Percentiles rank a stretch among this genome's conserved stretches.
These are phyloP conservation scores for Chromobotia macracanthus DNA, from an alignment of 2,797 vertebrate species.

Conservation along the genomic window DNA sequence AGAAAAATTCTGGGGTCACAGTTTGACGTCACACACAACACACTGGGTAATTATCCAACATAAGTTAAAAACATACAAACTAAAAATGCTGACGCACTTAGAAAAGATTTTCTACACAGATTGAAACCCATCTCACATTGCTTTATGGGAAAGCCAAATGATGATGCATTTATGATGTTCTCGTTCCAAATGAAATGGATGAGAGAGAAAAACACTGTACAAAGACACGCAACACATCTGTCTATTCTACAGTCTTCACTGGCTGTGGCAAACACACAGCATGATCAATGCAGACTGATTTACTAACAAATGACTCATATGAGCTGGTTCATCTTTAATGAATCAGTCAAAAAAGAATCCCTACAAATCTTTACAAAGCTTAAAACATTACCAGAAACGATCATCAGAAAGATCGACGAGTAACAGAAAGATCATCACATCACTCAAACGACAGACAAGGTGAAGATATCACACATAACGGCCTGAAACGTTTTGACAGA, in stretches of 20 bases:
- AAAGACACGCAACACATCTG: too few relatives aligned
- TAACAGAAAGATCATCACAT: background rate
- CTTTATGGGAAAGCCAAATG: background rate
- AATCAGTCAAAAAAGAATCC: too few relatives aligned
- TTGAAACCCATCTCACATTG: background rate
- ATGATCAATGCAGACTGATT: too few relatives aligned
- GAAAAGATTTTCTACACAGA: background rate
- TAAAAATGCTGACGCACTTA: background rate
- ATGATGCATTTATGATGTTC: too few relatives aligned
- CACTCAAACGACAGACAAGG: background rate
- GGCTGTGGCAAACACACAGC: too few relatives aligned
- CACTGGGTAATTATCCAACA: background rate
- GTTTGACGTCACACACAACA: slow-evolving; percentile 7
- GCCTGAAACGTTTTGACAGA: background rate
- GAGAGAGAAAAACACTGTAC: too few relatives aligned
- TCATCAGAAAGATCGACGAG: too few relatives aligned
- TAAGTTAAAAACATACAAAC: background rate
- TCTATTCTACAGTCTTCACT: too few relatives aligned
- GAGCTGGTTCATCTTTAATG: too few relatives aligned
- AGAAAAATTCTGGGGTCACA: slow-evolving; percentile 26
- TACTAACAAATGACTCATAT: too few relatives aligned
- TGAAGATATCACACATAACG: background rate
- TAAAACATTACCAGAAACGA: background rate
- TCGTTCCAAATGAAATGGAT: too few relatives aligned
- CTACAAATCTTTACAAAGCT: too few relatives aligned